Evolutionary conservation across 2,113 vertebrate genomes (phyloP), one percentile per base, ranked within the genome.

Genomic region (Oryzias curvinotus): DNA sequence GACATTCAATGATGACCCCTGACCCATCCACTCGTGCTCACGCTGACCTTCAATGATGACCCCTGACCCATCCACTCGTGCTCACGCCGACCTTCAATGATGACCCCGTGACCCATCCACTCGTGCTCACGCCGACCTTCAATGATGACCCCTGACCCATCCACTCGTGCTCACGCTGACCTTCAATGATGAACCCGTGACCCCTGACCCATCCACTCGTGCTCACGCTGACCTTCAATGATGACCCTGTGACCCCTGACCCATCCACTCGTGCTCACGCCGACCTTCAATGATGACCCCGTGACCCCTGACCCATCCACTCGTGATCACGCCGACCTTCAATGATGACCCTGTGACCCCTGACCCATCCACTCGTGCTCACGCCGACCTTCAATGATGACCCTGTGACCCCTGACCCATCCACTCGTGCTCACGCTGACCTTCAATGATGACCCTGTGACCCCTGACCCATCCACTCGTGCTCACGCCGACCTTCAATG

Each of bases 351-450:
- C 8, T 10, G 30, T 36, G 30, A 36, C 36, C 36, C 12, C 36
- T 10, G 8, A 3, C 1, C 7, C 47, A 19, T 18, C 47, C 47
- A 48, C 7, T 12, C 17, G 15, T 14, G 0, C 13, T 26, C 1
- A 46, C 5, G 12, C 16, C 15, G 5, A 92, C 92, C 91, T 91
- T 2, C 2, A 36, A 36, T 36, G 10, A 36, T 36, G 36, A 36
- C 30, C 30, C 8, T 10, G 30, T 36, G 30, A 36, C 36, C 36
- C 12, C 36, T 10, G 8, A 3, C 1, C 7, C 47, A 19, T 18
- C 47, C 47, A 48, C 7, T 12, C 17, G 15, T 14, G 0, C 13
- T 26, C 1, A 46, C 5, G 12, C 16, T n/a, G n/a, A n/a, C n/a
- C n/a, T 28, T 2, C 2, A 36, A 36, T 36, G 10, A 36, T 36